These are phyloP conservation scores for Clavelina lepadiformis DNA, from an alignment of 23 tunicate species.

Conservation along the genomic window DNA sequence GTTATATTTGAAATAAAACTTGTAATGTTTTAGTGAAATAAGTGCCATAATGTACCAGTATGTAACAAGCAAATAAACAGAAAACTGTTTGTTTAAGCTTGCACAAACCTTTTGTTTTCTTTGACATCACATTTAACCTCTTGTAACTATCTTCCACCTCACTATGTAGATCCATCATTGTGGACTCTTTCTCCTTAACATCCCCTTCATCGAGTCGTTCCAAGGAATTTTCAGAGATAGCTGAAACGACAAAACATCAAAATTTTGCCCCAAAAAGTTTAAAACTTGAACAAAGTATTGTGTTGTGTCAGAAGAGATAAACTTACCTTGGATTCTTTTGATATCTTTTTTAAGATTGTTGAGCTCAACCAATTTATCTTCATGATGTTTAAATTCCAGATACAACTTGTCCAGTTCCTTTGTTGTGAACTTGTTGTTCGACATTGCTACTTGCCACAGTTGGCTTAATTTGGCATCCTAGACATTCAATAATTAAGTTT, in stretches of 20 bases:
- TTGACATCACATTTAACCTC: not conserved
- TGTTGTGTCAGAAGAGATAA: no score
- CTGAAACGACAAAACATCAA: no score
- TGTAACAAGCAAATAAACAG: no score
- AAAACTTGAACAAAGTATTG: not conserved
- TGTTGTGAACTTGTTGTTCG: constrained; percentile 25
- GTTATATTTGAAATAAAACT: no score
- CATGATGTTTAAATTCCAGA: constrained; percentile 55
- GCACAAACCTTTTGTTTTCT: not conserved
- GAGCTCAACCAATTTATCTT: constrained; percentile 39
- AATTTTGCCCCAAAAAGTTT: not conserved
- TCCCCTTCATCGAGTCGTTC: not conserved
- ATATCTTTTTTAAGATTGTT: constrained; percentile 19
- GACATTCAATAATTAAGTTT: no score
- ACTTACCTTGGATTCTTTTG: constrained; percentile 21
- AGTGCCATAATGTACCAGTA: not conserved
- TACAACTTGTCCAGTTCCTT: constrained; percentile 39
- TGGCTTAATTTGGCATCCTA: constrained; percentile 56
- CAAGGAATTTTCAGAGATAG: no score
- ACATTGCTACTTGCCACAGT: constrained; percentile 38
- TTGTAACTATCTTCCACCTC: constrained; percentile 1
- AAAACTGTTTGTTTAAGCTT: no score
- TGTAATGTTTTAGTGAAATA: not conserved
- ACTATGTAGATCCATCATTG: not conserved
- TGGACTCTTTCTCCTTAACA: not conserved